Evolutionary conservation across 1,140 invertebrate genomes (phyloP).

Genomic region (Ips nitidus): DNA sequence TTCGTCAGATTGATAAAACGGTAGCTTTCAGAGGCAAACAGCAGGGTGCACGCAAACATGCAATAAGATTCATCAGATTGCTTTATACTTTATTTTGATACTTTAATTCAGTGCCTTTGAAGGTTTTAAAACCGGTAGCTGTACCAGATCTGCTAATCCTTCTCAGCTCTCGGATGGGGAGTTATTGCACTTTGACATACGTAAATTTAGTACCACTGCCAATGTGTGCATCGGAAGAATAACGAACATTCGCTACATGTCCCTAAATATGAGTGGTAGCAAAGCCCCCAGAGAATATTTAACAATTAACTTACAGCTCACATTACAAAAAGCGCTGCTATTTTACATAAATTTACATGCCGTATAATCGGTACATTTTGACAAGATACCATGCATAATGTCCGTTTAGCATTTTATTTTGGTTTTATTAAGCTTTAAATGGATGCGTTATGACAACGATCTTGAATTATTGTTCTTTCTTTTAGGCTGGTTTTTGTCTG

Average conservation of each 20-base stretch:
- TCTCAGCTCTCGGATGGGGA: background rate
- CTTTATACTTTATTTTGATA: constrained; percentile 29
- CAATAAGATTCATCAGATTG: constrained; percentile 30
- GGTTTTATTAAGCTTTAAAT: constrained; percentile 36
- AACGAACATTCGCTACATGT: background rate
- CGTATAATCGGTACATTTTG: constrained; percentile 45
- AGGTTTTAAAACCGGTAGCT: constrained; percentile 24
- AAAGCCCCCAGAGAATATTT: constrained; percentile 8
- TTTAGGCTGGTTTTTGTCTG: constrained; percentile 5
- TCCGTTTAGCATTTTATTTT: constrained; percentile 43
- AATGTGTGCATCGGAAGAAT: no score
- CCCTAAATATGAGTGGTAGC: constrained; percentile 2
- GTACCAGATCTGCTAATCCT: background rate
- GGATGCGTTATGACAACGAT: constrained; percentile 16
- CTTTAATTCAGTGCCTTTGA: constrained; percentile 23
- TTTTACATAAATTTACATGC: constrained; percentile 49
- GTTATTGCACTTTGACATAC: background rate
- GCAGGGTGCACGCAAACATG: constrained; percentile 24
- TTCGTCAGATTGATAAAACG: constrained; percentile 5
- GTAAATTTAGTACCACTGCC: no score
- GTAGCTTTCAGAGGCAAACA: constrained; percentile 6
- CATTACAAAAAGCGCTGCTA: constrained; percentile 42
- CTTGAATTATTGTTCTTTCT: background rate
- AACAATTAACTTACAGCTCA: constrained; percentile 31
- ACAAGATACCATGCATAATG: constrained; percentile 44